These are phyloP conservation scores for Anthopleura sola DNA, from an alignment of 64 coral and sea anemone species.

Conservation along the genomic window DNA sequence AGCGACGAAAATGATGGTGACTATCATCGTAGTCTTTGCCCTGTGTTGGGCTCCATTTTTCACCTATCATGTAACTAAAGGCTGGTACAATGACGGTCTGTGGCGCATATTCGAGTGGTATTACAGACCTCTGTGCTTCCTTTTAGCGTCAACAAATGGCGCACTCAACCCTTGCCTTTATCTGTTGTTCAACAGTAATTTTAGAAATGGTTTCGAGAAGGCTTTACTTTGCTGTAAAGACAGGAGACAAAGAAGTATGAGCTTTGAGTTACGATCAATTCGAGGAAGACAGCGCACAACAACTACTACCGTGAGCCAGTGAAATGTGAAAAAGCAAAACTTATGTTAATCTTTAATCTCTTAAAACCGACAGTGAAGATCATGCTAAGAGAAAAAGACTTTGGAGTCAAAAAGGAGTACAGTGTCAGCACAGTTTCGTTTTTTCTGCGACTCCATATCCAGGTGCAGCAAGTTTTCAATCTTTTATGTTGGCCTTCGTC, in stretches of 20 bases:
- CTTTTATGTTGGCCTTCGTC: too few relatives aligned
- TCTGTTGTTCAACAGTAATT: conserved; percentile 40
- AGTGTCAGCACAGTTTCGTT: too few relatives aligned
- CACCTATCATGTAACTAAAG: conserved; percentile 37
- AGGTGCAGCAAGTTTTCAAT: too few relatives aligned
- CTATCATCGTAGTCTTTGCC: conserved; percentile 39
- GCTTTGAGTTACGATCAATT: neutral
- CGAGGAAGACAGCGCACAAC: neutral
- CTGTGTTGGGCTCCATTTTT: conserved; percentile 58
- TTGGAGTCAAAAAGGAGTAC: too few relatives aligned
- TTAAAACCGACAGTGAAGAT: too few relatives aligned
- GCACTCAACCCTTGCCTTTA: conserved; percentile 54
- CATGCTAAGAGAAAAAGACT: too few relatives aligned
- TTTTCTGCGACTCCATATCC: too few relatives aligned
- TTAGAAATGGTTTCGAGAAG: conserved; percentile 19
- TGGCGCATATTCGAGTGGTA: neutral
- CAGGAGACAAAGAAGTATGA: neutral
- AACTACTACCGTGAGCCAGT: neutral
- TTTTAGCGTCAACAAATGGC: conserved; percentile 31
- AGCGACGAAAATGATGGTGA: conserved; percentile 42
- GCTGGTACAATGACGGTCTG: conserved; percentile 10
- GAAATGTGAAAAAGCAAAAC: neutral
- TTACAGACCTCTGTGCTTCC: conserved; percentile 38
- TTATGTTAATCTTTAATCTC: neutral
- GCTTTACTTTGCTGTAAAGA: neutral